Evolutionary conservation across 1,140 invertebrate species (phyloP), one percentile per base, ranked within the genome.

Genomic region (Acromyrmex echinatior): DNA sequence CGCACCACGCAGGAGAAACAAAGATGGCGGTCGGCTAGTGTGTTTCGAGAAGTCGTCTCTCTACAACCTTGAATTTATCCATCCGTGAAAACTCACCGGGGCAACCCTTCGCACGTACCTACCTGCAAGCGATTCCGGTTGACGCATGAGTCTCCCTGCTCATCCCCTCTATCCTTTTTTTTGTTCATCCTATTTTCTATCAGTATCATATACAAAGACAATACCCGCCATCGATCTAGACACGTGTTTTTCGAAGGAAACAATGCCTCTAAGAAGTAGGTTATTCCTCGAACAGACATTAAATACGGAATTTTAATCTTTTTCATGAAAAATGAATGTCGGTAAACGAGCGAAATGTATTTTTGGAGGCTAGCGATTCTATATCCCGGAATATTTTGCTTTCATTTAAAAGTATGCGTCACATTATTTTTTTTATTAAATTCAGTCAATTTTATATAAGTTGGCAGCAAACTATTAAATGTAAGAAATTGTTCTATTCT

Each of bases 11-110:
- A 87, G 74, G 91, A 92, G 93, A 86, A 93, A 91, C 91, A 93
- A 95, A 94, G 93, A 95, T 95, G 94, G 95, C 94, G 94, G 91
- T 92, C 84, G 89, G 91, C 92, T 92, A 91, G 92, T 93, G 92
- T 95, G 94, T 95, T 94, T 95, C 93, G 92, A 95, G 95, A 95
- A 70, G 92, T 93, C 94, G 95, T 95, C 94, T 93, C 94, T 94
- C 93, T 95, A 93, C 94, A 95, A 95, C 94, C 94, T 94, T 94
- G 94, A 93, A 92, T 92, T 92, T 91, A 87, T 90, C 93, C 92
- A 94, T 87, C 92, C 93, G 93, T 92, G 9, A 45, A 51, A 91
- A 94, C 93, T 88, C 91, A 90, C 86, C 78, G 79, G 9, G 70
- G 87, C 92, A 88, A 90, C 91, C 85, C 71, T 86, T 49, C 63